Percentiles rank a stretch among this genome's conserved stretches.
Evolutionary conservation across 2,888 invertebrate genomes (phyloP).

Genomic region (Nasonovia ribisnigri): DNA sequence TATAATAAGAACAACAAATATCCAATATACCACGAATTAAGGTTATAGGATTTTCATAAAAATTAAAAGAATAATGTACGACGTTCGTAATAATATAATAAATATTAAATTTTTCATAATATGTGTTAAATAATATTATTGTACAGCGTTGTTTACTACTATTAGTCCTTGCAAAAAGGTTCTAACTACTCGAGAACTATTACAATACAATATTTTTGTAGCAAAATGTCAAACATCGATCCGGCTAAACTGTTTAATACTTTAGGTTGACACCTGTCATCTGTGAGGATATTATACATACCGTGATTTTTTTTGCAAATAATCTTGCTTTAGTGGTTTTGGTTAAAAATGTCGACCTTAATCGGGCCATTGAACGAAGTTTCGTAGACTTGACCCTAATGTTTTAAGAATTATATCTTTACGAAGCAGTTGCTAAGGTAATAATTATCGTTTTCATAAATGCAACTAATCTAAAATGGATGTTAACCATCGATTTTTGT

Average conservation of each 20-base stretch:
- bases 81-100: too few relatives aligned
- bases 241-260: background rate
- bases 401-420: background rate
- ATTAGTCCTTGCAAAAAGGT: background rate
- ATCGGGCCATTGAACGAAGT: background rate
- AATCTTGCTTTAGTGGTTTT: background rate
- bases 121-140: background rate
- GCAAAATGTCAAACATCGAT: background rate
- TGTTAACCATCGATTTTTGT: background rate
- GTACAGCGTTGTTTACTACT: background rate
- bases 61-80: background rate
- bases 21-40: background rate
- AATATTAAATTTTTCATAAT: too few relatives aligned
- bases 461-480: background rate
- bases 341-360: background rate
- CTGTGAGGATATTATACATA: background rate
- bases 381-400: background rate
- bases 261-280: background rate
- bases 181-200: background rate
- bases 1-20: background rate
- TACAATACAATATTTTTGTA: background rate
- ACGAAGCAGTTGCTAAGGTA: background rate
- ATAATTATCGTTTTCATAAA: background rate
- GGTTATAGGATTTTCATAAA: background rate
- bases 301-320: background rate